Base-by-base conservation (phyloP, 2,797 vertebrate genomes). In the Parauchenoglanis punctatus region DNA sequence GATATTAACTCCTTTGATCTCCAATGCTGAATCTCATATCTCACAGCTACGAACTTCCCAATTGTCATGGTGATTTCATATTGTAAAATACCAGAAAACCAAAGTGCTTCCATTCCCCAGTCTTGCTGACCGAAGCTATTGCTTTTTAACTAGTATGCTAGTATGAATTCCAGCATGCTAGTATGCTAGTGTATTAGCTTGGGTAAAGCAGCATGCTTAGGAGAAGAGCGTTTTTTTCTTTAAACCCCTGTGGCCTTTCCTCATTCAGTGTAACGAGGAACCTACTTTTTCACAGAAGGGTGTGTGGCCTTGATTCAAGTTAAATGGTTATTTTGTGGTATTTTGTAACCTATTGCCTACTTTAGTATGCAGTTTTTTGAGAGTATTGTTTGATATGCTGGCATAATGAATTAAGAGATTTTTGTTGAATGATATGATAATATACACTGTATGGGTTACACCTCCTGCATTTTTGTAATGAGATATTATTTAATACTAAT, bases 81-180 rank as follows among this genome's bases (percentile, higher is more conserved):
- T 40, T 3, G 18, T 72, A 72, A 40, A 35, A 23, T 2, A 7
- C 17, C 5, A 2, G 28, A 31, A 40, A 28, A 12, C 25, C 10
- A 65, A 65, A n/a, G 61, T n/a, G 25, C 7, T 65, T 10, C 61
- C 1, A 65, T 28, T 1, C 11, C 13, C n/a, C n/a, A 15, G n/a
- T 67, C n/a, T 31, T 28, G n/a, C 63, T 67, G 12, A 68, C 4
- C 23, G 4, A 35, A 68, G 67, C 12, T 31, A 2, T 68, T 68
- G 67, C 67, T 68, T 70, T 70, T 70, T 70, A 40, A 28, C n/a
- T 40, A 70, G 31, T 70, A 70, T 70, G 67, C 65, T 35, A 31
- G 65, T 31, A 68, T 31, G 31, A 17, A 35, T 68, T 5, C 25
- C 67, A 35, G 7, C 13, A 70, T 17, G 65, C n/a, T 67, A 67